Evolutionary conservation across 30 jellyfish, hydroid and myxozoan species (phyloP).

Genomic region (Chrysaora quinquecirrha): DNA sequence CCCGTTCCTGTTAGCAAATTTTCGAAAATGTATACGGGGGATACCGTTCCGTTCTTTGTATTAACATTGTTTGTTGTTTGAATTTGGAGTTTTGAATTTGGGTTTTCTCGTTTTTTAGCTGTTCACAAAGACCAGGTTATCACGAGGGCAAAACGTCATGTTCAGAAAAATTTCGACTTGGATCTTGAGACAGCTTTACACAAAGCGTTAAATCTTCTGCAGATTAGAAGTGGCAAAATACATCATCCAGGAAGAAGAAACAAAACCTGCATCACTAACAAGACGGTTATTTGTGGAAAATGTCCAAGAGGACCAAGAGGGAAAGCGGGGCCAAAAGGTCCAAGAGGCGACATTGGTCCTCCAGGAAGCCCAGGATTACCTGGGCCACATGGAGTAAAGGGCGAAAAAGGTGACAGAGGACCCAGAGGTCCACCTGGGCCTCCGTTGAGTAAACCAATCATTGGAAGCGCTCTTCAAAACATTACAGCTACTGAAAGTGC

Average conservation of each 20-base stretch:
- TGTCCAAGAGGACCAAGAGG: conserved; percentile 29
- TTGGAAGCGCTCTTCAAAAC: not conserved
- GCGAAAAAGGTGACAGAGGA: conserved; percentile 41
- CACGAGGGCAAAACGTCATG: too few species aligned
- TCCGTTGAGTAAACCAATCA: conserved; percentile 12
- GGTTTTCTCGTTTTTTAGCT: too few species aligned
- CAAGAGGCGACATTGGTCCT: conserved; percentile 15
- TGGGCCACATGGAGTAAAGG: conserved; percentile 37
- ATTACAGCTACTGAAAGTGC: not conserved
- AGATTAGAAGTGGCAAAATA: too few species aligned
- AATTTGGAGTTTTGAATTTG: too few species aligned
- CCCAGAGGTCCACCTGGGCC: conserved; percentile 64
- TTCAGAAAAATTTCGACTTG: too few species aligned
- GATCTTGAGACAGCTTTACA: too few species aligned
- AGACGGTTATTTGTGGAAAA: not conserved
- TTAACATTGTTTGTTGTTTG: too few species aligned
- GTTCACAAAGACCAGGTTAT: too few species aligned
- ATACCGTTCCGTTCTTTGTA: too few species aligned
- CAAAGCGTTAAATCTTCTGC: too few species aligned
- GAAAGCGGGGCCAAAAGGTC: conserved; percentile 39
- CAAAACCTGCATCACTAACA: not conserved
- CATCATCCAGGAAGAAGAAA: not conserved
- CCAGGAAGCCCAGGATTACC: conserved; percentile 13
- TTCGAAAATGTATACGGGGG: too few species aligned
- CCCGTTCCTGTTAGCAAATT: too few species aligned